phyloP scores from a whole-genome alignment of 1,140 invertebrate species.

The Linepithema humile region DNA sequence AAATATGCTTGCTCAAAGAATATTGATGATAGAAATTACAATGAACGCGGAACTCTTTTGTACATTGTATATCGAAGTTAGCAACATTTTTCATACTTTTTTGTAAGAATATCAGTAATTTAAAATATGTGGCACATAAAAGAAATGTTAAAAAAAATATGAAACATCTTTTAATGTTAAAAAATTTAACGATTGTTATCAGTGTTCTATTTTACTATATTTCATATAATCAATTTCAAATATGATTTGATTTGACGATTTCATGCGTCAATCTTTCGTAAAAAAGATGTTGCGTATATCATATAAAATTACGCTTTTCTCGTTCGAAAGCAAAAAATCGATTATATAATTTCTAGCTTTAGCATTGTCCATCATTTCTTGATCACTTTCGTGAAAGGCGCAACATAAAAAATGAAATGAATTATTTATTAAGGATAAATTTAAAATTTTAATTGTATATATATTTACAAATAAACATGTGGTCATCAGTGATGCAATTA shows the following conservation, averaged over 20 bases:
- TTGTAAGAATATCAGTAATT: slow-evolving; percentile 15
- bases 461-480: slow-evolving; percentile 12
- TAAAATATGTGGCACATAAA: slow-evolving; percentile 12
- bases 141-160: slow-evolving; percentile 12
- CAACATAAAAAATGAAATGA: neutral
- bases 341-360: neutral
- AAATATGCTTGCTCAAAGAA: neutral
- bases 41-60: neutral
- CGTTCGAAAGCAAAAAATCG: neutral
- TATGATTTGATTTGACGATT: neutral
- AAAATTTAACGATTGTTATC: neutral
- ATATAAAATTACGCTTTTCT: neutral
- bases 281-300: neutral
- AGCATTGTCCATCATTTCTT: neutral
- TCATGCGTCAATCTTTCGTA: neutral
- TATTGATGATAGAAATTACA: neutral
- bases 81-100: neutral
- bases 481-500: neutral
- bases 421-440: neutral
- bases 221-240: neutral
- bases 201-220: neutral
- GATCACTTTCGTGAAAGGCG: neutral
- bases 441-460: neutral
- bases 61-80: neutral
- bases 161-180: neutral